Percentiles rank a stretch among this genome's conserved stretches.
Evolutionary conservation across 2,113 vertebrate genomes (phyloP).

Genomic region (Amphiprion percula): DNA sequence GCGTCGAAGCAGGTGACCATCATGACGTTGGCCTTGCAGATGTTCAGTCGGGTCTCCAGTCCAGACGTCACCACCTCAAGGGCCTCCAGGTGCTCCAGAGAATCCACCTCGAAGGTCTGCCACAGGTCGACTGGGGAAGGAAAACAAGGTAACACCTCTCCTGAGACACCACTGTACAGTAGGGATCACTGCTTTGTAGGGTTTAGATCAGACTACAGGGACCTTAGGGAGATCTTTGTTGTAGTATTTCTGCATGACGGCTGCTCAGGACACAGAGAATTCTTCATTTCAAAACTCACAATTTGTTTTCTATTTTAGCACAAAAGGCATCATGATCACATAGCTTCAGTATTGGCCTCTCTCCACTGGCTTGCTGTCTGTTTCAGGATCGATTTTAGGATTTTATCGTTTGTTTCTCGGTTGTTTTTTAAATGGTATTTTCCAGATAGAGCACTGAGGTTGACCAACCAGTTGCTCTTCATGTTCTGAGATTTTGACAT

Average conservation of each 20-base stretch:
- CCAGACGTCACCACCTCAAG: slow-evolving; percentile 89
- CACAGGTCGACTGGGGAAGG: slow-evolving; percentile 88
- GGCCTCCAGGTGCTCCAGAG: slow-evolving; percentile 93
- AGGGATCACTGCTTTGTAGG: too few species aligned
- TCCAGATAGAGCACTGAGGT: too few species aligned
- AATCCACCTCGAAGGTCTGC: slow-evolving; percentile 92
- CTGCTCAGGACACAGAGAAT: background rate
- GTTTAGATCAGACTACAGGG: background rate
- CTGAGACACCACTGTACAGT: background rate
- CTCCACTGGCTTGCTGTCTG: too few species aligned
- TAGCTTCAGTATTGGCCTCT: too few species aligned
- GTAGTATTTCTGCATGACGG: background rate
- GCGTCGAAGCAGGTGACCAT: slow-evolving; percentile 93
- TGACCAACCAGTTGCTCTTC: too few species aligned
- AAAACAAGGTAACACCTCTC: background rate
- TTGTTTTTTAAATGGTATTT: too few species aligned
- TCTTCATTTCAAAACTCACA: background rate
- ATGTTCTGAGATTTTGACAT: too few species aligned
- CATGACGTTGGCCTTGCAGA: slow-evolving; percentile 94
- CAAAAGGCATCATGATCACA: too few species aligned
- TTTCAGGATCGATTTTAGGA: too few species aligned
- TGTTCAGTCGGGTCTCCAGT: slow-evolving; percentile 89
- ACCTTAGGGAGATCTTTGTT: background rate
- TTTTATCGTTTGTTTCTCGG: too few species aligned
- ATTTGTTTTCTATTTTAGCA: too few species aligned